A percentile compares a stretch with the other conserved stretches of the same genome.
Conservation (phyloP, 1,140 invertebrate species). For the Listronotus oregonensis region DNA sequence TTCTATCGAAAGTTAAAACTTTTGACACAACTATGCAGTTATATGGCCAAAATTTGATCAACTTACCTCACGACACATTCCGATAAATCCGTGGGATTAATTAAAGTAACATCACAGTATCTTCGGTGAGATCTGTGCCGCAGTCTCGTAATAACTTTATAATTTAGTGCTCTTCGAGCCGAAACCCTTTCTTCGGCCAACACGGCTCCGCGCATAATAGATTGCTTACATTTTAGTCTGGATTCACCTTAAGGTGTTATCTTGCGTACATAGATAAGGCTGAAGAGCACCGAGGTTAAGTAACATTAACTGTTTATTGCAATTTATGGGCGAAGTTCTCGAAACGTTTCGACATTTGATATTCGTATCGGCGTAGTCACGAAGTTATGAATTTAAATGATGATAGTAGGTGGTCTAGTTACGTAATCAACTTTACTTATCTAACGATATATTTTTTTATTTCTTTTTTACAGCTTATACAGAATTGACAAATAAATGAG, state of each 20-base stretch:
- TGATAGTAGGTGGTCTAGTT: background rate
- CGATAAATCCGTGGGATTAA: slow-evolving; percentile 47
- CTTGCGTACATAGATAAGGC: slow-evolving; percentile 52
- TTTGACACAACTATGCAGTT: too few relatives aligned
- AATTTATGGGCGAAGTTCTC: slow-evolving; percentile 45
- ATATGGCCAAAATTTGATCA: too few relatives aligned
- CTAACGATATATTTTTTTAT: too few relatives aligned
- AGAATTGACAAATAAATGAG: too few relatives aligned
- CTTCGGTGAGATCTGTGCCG: slow-evolving; percentile 54
- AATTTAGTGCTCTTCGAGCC: slow-evolving; percentile 56
- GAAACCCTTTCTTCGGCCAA: slow-evolving; percentile 44
- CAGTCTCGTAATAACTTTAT: slow-evolving; percentile 57
- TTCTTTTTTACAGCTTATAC: too few relatives aligned
- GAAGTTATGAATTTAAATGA: slow-evolving; percentile 17
- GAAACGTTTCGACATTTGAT: slow-evolving; percentile 27
- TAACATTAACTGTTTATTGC: slow-evolving; percentile 57
- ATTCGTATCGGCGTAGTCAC: slow-evolving; percentile 22
- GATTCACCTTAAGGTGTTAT: slow-evolving; percentile 53
- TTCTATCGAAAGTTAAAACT: too few relatives aligned
- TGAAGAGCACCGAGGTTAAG: slow-evolving; percentile 54
- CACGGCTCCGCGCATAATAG: slow-evolving; percentile 50
- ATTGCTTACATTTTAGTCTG: slow-evolving; percentile 54
- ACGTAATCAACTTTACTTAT: too few relatives aligned
- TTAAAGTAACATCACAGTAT: slow-evolving; percentile 58
- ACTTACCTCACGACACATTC: background rate